These are phyloP conservation scores for Phengaris arion DNA, from an alignment of 2,888 invertebrate species.

Conservation along the genomic window DNA sequence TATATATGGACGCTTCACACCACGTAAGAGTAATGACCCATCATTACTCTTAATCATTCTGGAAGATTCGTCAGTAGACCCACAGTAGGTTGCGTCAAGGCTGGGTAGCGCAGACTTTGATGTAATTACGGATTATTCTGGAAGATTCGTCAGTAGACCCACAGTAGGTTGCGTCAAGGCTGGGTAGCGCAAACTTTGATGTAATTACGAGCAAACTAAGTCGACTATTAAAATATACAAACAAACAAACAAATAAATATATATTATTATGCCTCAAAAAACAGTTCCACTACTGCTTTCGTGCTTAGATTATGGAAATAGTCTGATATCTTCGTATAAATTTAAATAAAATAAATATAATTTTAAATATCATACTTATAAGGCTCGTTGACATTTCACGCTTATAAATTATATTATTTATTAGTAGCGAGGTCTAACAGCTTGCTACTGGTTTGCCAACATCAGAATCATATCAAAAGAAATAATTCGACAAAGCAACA, in stretches of 20 bases:
- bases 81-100: too few relatives aligned
- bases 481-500: neutral
- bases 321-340: conserved; percentile 21
- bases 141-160: too few relatives aligned
- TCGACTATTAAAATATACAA: neutral
- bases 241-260: conserved; percentile 3
- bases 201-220: too few relatives aligned
- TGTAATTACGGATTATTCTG: too few relatives aligned
- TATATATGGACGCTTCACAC: too few relatives aligned
- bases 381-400: conserved; percentile 13
- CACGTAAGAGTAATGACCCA: too few relatives aligned
- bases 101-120: too few relatives aligned
- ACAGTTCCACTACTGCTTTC: conserved; percentile 4
- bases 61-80: too few relatives aligned
- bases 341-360: conserved; percentile 24
- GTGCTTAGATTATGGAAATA: conserved; percentile 18
- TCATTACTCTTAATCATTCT: too few relatives aligned
- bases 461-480: neutral
- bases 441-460: neutral
- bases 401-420: conserved; percentile 15
- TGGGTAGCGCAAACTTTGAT: too few relatives aligned
- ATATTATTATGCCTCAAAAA: neutral
- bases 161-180: too few relatives aligned
- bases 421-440: neutral
- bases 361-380: conserved; percentile 23